Evolutionary conservation across 2,888 invertebrate species (phyloP).

Genomic region (Agonum fuliginosum): DNA sequence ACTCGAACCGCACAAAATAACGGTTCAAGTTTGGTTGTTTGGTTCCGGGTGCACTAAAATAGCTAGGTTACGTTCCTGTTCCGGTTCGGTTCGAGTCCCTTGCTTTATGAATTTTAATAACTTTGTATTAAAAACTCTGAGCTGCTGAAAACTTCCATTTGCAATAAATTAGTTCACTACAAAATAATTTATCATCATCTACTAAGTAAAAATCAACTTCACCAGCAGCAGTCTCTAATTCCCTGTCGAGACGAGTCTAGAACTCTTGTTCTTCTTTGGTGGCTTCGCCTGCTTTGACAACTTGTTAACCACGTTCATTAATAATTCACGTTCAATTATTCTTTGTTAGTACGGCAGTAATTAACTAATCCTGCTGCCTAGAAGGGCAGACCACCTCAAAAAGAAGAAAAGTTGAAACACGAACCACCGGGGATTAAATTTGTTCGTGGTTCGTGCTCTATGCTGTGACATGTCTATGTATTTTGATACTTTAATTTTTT

Average conservation of each 20-base stretch:
- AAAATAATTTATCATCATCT: constrained; percentile 11
- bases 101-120: too few relatives aligned
- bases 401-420: not conserved
- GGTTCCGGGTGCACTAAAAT: too few relatives aligned
- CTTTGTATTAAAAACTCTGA: too few relatives aligned
- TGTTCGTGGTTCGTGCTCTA: too few relatives aligned
- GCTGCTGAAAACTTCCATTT: not conserved
- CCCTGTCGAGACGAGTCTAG: not conserved
- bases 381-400: not conserved
- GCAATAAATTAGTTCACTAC: not conserved
- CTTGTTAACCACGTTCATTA: constrained; percentile 31
- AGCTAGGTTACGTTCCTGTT: too few relatives aligned
- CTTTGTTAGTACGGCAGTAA: constrained; percentile 20
- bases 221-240: too few relatives aligned
- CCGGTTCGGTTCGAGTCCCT: too few relatives aligned
- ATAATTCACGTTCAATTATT: constrained; percentile 26
- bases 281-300: constrained; percentile 14
- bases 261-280: too few relatives aligned
- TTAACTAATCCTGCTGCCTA: not conserved
- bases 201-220: not conserved
- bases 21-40: too few relatives aligned
- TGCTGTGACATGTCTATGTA: too few relatives aligned
- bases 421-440: constrained; percentile 11
- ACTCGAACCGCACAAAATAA: too few relatives aligned
- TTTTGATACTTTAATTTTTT: too few relatives aligned